Evolutionary conservation across 2,888 invertebrate genomes (phyloP).

Genomic region (Ferrisia virgata): DNA sequence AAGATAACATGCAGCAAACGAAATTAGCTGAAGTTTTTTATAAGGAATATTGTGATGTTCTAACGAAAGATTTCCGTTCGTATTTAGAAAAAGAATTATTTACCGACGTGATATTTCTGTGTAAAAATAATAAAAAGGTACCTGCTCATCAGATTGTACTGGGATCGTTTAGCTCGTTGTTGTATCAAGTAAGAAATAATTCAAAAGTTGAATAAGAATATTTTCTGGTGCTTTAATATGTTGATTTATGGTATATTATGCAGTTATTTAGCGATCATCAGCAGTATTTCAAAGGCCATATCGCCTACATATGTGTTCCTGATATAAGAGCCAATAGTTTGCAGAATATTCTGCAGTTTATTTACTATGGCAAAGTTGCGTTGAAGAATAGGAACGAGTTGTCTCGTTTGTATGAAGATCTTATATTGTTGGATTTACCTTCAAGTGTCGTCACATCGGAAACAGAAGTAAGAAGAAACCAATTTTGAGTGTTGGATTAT

Average conservation of each 20-base stretch:
- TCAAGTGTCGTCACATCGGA: background rate
- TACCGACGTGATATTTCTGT: conserved; percentile 35
- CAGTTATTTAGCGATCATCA: conserved; percentile 30
- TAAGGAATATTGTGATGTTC: background rate
- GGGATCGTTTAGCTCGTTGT: background rate
- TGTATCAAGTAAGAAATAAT: conserved; percentile 2
- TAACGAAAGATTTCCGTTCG: conserved; percentile 23
- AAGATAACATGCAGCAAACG: background rate
- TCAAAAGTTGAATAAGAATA: no score
- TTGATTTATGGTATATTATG: background rate
- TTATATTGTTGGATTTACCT: background rate
- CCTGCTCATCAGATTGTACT: conserved; percentile 27
- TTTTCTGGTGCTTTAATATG: background rate
- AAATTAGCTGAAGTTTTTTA: conserved; percentile 18
- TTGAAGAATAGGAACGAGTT: background rate
- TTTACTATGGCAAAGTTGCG: conserved; percentile 4
- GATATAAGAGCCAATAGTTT: background rate
- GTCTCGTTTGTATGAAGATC: background rate
- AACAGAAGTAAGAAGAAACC: background rate
- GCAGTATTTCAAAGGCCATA: background rate
- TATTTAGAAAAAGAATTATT: conserved; percentile 16
- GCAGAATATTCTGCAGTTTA: background rate
- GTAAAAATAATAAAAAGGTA: background rate
- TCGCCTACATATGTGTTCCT: conserved; percentile 17
- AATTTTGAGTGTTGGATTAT: no score